phyloP scores from a whole-genome alignment of 2,113 vertebrate species.

The Myanophis thanlyinensis region DNA sequence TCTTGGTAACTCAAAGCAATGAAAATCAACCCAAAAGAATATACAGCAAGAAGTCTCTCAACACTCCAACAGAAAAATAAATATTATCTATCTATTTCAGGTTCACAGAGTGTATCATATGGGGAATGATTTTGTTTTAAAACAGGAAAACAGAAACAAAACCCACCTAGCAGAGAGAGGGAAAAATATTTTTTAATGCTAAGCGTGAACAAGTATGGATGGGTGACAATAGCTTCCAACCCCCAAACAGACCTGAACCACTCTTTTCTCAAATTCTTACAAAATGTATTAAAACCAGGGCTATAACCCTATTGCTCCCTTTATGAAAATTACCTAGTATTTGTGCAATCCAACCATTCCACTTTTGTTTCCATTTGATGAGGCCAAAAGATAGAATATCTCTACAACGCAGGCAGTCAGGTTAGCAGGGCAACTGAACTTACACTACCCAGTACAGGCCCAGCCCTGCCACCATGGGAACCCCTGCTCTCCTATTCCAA shows the following conservation, averaged over 20 bases:
- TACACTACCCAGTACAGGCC: not conserved
- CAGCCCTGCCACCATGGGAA: not conserved
- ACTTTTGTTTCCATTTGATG: not conserved
- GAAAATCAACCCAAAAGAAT: conserved; percentile 18
- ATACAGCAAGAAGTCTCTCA: conserved; percentile 56
- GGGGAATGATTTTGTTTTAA: conserved; percentile 50
- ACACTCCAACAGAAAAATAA: conserved; percentile 38
- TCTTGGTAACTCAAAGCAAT: conserved; percentile 35
- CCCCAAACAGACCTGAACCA: not conserved
- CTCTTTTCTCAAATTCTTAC: not conserved
- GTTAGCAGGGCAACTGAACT: not conserved
- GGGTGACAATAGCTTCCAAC: not conserved
- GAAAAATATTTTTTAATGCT: not conserved
- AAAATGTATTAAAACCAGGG: not conserved
- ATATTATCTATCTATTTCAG: conserved; percentile 26
- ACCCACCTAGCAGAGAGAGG: not conserved
- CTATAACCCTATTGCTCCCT: not conserved
- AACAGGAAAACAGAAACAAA: conserved; percentile 26
- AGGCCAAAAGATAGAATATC: not conserved
- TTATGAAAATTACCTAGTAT: not conserved
- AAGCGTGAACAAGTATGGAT: not conserved
- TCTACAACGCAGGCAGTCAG: not conserved
- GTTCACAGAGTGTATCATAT: conserved; percentile 36
- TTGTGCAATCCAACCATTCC: not conserved
- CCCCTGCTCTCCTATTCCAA: not conserved